Conservation (phyloP, 2,113 vertebrate species). For the Ceyx melanurus region DNA sequence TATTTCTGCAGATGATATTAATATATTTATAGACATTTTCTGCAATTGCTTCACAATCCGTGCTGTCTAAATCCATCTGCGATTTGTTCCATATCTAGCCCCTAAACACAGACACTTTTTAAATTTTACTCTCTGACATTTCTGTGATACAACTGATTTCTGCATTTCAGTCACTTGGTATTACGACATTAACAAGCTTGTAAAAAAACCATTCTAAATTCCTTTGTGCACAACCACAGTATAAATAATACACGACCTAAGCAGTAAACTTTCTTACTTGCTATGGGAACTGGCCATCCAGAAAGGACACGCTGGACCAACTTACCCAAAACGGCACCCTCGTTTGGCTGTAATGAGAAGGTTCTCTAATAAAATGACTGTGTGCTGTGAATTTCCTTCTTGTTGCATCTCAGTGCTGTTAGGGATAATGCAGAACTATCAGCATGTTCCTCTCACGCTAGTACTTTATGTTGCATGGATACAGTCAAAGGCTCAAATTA, state of each 20-base stretch:
- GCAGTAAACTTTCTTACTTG: not conserved
- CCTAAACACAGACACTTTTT: not conserved
- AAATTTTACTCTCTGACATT: not conserved
- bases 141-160: not conserved
- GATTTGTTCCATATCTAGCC: not conserved
- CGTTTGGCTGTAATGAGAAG: not conserved
- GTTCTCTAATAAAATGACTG: not conserved
- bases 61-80: not conserved
- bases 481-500: conserved; percentile 37
- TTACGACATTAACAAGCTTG: not conserved
- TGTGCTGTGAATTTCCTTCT: not conserved
- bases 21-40: not conserved
- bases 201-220: not conserved
- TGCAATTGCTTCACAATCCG: not conserved
- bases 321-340: not conserved
- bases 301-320: not conserved
- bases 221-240: not conserved
- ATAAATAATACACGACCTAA: not conserved
- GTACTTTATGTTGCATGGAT: conserved; percentile 36
- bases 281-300: not conserved
- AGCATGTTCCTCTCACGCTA: not conserved
- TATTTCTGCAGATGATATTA: conserved; percentile 6
- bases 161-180: not conserved
- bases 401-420: not conserved
- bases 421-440: not conserved